A percentile compares a stretch with the other conserved stretches of the same genome.
phyloP scores from a whole-genome alignment of 2,797 vertebrate species.

The Nyctalus aviator region DNA sequence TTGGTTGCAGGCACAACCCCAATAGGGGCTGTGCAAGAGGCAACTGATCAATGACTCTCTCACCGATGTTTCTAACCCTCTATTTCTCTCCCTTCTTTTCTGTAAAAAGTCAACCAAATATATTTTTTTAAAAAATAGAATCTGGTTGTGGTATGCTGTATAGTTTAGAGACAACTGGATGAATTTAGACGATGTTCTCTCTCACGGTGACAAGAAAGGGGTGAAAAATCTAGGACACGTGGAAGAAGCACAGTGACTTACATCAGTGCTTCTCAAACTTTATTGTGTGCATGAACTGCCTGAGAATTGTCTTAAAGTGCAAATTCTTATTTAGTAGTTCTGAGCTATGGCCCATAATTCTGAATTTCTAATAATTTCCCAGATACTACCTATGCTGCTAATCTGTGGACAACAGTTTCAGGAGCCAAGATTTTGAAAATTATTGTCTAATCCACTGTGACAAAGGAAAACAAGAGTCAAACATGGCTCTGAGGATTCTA shows the following conservation, averaged over 20 bases:
- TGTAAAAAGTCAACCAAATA: too few relatives aligned
- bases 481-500: background rate
- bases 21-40: too few relatives aligned
- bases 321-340: background rate
- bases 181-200: background rate
- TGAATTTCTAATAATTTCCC: background rate
- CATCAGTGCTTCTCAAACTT: constrained; percentile 12
- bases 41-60: too few relatives aligned
- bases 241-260: constrained; percentile 14
- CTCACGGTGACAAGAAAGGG: background rate
- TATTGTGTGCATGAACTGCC: background rate
- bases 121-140: background rate
- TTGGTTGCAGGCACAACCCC: too few relatives aligned
- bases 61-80: too few relatives aligned
- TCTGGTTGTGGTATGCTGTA: background rate
- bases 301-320: background rate
- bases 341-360: background rate
- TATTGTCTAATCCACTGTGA: background rate
- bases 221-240: background rate
- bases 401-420: background rate
- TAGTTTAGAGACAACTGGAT: background rate
- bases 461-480: constrained; percentile 31
- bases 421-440: constrained; percentile 51
- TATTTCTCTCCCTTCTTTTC: too few relatives aligned
- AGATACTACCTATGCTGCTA: background rate